phyloP scores from a whole-genome alignment of 2,797 vertebrate genomes.

The Labeo calbasu region DNA sequence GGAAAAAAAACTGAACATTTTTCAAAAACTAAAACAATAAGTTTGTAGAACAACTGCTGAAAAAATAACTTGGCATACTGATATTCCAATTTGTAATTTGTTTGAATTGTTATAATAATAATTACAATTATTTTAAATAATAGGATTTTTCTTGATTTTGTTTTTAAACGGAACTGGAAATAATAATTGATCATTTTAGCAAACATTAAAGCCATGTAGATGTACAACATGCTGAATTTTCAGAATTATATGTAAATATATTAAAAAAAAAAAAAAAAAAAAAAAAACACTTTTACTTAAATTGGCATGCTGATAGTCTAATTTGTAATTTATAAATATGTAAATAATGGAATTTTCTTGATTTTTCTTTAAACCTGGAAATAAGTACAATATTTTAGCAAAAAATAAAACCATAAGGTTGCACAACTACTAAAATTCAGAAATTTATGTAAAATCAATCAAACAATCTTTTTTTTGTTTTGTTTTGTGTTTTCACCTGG shows the following conservation, averaged over 20 bases:
- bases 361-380: background rate
- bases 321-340: no score
- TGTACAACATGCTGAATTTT: background rate
- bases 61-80: background rate
- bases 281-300: no score
- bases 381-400: background rate
- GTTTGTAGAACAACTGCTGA: no score
- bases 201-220: background rate
- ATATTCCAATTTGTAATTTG: background rate
- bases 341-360: no score
- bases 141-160: background rate
- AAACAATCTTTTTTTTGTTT: no score
- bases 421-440: background rate
- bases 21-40: no score
- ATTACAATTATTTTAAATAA: background rate
- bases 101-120: no score
- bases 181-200: background rate
- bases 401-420: background rate
- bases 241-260: no score
- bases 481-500: no score
- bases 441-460: background rate
- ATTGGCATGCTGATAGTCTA: no score
- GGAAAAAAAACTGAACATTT: no score
- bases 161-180: background rate
- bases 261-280: no score